phyloP scores from a whole-genome alignment of 2,113 vertebrate genomes.

The Psophia crepitans region DNA sequence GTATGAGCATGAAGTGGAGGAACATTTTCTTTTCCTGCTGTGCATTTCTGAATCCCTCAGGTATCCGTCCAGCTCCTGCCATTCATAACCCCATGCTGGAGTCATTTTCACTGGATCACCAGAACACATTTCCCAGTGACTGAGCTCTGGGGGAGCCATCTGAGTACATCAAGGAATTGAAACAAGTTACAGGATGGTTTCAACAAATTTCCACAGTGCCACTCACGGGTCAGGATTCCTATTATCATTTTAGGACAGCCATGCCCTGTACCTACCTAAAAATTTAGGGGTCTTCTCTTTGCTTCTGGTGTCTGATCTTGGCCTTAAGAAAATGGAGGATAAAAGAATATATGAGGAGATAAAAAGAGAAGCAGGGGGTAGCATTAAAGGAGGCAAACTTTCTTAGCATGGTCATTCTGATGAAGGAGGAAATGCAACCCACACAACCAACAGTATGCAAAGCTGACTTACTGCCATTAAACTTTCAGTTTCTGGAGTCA shows the following conservation, averaged over 20 bases:
- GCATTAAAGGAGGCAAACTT: not conserved
- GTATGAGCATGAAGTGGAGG: not conserved
- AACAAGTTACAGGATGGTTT: not conserved
- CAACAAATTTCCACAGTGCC: not conserved
- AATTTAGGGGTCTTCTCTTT: not conserved
- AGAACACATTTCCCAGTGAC: not conserved
- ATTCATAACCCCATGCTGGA: not conserved
- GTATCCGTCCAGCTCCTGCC: not conserved
- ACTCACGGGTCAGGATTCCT: not conserved
- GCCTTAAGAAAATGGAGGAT: conserved; percentile 27
- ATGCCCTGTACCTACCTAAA: conserved; percentile 9
- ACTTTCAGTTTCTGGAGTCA: not conserved
- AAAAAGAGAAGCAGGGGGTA: not conserved
- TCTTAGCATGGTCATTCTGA: not conserved
- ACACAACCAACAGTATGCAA: not conserved
- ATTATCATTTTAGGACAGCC: not conserved
- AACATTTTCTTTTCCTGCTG: not conserved
- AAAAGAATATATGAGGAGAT: not conserved
- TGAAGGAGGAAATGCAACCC: not conserved
- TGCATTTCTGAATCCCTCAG: not conserved
- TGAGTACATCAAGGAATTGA: not conserved
- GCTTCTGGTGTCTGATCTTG: not conserved
- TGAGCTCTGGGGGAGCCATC: not conserved
- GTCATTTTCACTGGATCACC: not conserved
- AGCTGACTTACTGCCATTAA: not conserved